Evolutionary conservation across 1,140 invertebrate genomes (phyloP), one percentile per base, ranked within the genome.

Genomic region (Aradophagus sp.): DNA sequence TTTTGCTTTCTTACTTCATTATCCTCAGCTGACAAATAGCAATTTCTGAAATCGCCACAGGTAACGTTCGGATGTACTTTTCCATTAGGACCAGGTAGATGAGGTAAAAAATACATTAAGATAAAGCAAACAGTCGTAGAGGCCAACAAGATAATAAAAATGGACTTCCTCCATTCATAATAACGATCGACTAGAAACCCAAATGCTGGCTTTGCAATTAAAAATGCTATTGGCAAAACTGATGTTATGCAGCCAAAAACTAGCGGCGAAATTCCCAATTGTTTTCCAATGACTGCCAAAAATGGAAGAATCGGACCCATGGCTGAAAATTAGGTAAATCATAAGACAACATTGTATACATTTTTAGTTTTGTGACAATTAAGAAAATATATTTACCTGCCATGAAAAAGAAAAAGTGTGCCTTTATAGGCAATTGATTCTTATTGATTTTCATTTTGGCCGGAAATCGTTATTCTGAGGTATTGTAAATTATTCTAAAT

Each of bases 341-440:
- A n/a, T n/a, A n/a, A n/a, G n/a, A n/a, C n/a, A n/a, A n/a, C n/a
- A n/a, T n/a, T n/a, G n/a, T n/a, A n/a, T n/a, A n/a, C n/a, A n/a
- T n/a, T n/a, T n/a, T n/a, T n/a, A n/a, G n/a, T n/a, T n/a, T n/a
- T n/a, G n/a, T n/a, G n/a, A n/a, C n/a, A n/a, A n/a, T n/a, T n/a
- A n/a, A 5, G 20, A 23, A 23, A 5, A 20, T 52, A 16, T 53
- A 86, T 87, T 90, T 84, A 93, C 92, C 91, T 73, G 90, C 91
- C 88, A 94, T 93, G 68, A 94, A 93, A 76, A 92, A 93, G 77
- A 94, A 93, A 63, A 89, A 94, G 78, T 94, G 92, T 1, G 89
- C 89, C 86, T 94, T 94, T n/a, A 94, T 87, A 5, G 92, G 92
- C 78, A 94, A 68, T 31, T 92, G 85, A 23, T 87, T 85, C 42